Evolutionary conservation across 2,888 invertebrate species (phyloP).

Genomic region (Tenthredo scrophulariae): DNA sequence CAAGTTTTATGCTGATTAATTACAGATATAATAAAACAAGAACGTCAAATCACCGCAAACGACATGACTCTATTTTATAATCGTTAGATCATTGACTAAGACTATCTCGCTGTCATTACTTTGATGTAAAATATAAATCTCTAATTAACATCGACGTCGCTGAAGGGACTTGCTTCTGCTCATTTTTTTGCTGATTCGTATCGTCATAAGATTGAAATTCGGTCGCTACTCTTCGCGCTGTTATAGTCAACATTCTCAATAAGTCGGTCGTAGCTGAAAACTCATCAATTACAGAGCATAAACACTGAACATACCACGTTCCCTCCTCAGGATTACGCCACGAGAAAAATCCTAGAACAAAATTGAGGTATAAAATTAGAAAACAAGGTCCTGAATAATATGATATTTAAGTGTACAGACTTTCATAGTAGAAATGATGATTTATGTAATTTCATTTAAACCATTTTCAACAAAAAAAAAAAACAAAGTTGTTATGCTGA

Average conservation of each 20-base stretch:
- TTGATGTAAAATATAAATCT: slow-evolving; percentile 72
- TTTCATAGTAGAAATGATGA: background rate
- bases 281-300: slow-evolving; percentile 79
- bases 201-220: slow-evolving; percentile 78
- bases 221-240: slow-evolving; percentile 79
- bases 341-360: slow-evolving; percentile 79
- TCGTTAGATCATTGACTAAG: background rate
- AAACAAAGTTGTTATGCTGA: background rate
- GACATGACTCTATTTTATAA: background rate
- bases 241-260: slow-evolving; percentile 79
- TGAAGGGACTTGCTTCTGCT: slow-evolving; percentile 80
- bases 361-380: background rate
- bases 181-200: slow-evolving; percentile 63
- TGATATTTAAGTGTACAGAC: background rate
- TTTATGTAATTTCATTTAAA: background rate
- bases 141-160: slow-evolving; percentile 79
- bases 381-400: background rate
- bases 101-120: slow-evolving; percentile 54
- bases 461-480: background rate
- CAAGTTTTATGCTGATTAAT: background rate
- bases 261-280: slow-evolving; percentile 79
- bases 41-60: background rate
- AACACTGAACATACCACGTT: slow-evolving; percentile 82
- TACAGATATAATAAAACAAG: slow-evolving; percentile 3
- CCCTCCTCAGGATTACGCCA: slow-evolving; percentile 80